Conservation (phyloP, 2,797 vertebrate species). For the Diplodus sargus region DNA sequence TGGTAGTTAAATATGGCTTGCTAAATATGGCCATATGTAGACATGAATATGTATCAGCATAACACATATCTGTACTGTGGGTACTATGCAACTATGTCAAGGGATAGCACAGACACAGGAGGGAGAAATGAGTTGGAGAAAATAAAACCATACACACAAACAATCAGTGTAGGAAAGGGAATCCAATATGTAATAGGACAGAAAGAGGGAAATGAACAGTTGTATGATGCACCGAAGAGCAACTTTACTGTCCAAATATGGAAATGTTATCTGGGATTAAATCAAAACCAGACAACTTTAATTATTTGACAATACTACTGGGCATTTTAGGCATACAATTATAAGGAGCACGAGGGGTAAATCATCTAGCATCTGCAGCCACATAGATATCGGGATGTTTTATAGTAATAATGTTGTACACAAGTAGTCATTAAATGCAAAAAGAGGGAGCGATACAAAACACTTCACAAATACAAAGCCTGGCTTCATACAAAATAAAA, state of each 20-base stretch:
- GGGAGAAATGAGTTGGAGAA: not conserved
- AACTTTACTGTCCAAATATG: not conserved
- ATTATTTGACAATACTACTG: not conserved
- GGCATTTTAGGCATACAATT: not conserved
- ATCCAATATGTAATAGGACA: not conserved
- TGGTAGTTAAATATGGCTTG: slow-evolving; percentile 21
- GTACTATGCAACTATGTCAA: not conserved
- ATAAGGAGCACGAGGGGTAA: no score
- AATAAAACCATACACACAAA: not conserved
- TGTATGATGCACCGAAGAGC: not conserved
- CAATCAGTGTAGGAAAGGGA: not conserved
- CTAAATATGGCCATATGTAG: slow-evolving; percentile 24
- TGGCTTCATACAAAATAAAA: not conserved
- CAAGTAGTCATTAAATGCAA: not conserved
- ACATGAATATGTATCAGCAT: slow-evolving; percentile 35
- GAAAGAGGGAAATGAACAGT: not conserved
- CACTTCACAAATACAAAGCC: not conserved
- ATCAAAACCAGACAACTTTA: not conserved
- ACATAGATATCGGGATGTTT: not conserved
- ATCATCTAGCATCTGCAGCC: no score
- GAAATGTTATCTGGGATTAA: not conserved
- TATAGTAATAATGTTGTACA: not conserved
- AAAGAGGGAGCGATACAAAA: not conserved
- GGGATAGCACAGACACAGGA: slow-evolving; percentile 4
- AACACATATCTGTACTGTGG: slow-evolving; percentile 3